Evolutionary conservation across 2,113 vertebrate genomes (phyloP).

Genomic region (Rhodinocichla rosea): DNA sequence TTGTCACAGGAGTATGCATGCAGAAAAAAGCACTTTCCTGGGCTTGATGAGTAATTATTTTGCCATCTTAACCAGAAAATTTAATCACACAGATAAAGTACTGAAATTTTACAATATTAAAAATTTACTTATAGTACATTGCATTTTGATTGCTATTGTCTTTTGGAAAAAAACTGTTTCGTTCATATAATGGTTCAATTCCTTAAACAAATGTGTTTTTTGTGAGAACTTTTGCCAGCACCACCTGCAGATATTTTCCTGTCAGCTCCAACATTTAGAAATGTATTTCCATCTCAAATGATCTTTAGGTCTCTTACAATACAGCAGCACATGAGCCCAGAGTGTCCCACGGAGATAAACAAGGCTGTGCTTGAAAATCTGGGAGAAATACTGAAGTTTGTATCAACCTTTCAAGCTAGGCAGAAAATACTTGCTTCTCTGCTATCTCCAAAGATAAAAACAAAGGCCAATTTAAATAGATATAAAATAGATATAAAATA

Average conservation of each 20-base stretch:
- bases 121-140: neutral
- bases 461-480: neutral
- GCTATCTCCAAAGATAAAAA: neutral
- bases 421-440: neutral
- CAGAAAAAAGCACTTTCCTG: neutral
- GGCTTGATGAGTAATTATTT: neutral
- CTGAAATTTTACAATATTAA: neutral
- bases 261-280: neutral
- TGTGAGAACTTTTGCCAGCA: neutral
- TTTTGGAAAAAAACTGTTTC: neutral
- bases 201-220: neutral
- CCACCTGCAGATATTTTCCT: neutral
- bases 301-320: neutral
- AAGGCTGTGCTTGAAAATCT: neutral
- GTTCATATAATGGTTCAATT: neutral
- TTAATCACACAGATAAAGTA: neutral
- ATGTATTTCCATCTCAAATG: neutral
- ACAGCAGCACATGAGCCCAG: neutral
- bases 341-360: neutral
- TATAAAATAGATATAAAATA: neutral
- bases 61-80: neutral
- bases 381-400: neutral
- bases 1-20: neutral
- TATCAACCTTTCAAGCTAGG: neutral
- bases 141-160: neutral